Percentiles rank a stretch among this genome's conserved stretches.
Evolutionary conservation across 35 echinoderm and acorn worm species (phyloP).

Genomic region (Heliocidaris erythrogramma): DNA sequence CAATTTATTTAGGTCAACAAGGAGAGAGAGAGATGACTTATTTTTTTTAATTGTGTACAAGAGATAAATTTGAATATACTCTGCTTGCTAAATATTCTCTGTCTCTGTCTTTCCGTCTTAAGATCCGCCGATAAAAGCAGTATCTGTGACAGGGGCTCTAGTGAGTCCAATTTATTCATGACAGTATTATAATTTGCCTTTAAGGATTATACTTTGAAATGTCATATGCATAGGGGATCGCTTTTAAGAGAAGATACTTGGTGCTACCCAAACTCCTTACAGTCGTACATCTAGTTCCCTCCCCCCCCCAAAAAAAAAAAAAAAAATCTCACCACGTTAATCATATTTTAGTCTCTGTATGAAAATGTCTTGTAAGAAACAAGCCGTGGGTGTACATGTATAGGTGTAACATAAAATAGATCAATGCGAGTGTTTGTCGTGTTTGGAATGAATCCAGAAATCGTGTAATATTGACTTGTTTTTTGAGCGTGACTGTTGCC

Average conservation of each 20-base stretch:
- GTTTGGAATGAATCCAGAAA: not conserved
- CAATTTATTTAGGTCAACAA: not conserved
- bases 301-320: too few species aligned
- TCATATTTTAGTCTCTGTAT: not conserved
- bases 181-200: constrained; percentile 4
- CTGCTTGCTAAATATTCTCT: not conserved
- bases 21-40: not conserved
- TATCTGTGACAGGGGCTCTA: not conserved
- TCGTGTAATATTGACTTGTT: not conserved
- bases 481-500: not conserved
- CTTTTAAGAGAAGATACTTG: not conserved
- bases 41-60: not conserved
- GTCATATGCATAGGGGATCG: not conserved
- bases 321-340: not conserved
- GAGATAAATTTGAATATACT: not conserved
- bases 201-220: constrained; percentile 4
- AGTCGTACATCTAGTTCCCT: not conserved
- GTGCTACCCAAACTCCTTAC: not conserved
- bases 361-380: not conserved
- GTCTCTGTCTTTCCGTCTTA: not conserved
- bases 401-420: not conserved
- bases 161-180: not conserved
- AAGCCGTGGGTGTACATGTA: not conserved
- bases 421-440: not conserved
- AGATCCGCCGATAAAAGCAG: not conserved